phyloP scores from a whole-genome alignment of 2,113 vertebrate species.

The Pollachius pollachius region DNA sequence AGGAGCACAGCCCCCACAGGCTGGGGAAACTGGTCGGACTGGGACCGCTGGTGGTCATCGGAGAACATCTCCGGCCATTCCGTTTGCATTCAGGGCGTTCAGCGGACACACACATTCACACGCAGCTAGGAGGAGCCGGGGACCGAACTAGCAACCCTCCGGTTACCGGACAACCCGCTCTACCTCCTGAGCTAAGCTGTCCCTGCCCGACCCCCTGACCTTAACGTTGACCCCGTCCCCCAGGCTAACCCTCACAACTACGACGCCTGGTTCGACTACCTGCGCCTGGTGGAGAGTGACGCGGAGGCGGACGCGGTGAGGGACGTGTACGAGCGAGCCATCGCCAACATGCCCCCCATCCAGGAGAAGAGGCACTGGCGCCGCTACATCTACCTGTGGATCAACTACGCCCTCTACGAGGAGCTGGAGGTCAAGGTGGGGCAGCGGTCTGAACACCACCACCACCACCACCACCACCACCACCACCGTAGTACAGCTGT shows the following conservation, averaged over 20 bases:
- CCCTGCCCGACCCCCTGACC: neutral
- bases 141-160: too few relatives aligned
- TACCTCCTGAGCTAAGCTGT: too few relatives aligned
- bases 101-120: too few relatives aligned
- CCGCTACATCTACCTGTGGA: slow-evolving; percentile 96
- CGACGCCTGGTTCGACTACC: slow-evolving; percentile 96
- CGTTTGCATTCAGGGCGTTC: too few relatives aligned
- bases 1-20: neutral
- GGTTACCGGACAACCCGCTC: too few relatives aligned
- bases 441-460: too few relatives aligned
- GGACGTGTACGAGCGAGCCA: slow-evolving; percentile 94
- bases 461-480: too few relatives aligned
- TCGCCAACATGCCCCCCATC: slow-evolving; percentile 89
- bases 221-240: neutral
- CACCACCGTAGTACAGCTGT: too few relatives aligned
- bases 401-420: slow-evolving; percentile 95
- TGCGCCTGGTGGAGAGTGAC: slow-evolving; percentile 93
- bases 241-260: slow-evolving; percentile 98
- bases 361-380: slow-evolving; percentile 98
- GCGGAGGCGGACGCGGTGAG: slow-evolving; percentile 81
- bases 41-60: too few relatives aligned
- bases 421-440: slow-evolving; percentile 93
- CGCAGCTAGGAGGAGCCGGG: too few relatives aligned
- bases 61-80: too few relatives aligned
- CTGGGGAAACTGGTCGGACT: too few relatives aligned